Base-by-base conservation (phyloP, 2,113 vertebrate species). In the Chiloscyllium plagiosum region DNA sequence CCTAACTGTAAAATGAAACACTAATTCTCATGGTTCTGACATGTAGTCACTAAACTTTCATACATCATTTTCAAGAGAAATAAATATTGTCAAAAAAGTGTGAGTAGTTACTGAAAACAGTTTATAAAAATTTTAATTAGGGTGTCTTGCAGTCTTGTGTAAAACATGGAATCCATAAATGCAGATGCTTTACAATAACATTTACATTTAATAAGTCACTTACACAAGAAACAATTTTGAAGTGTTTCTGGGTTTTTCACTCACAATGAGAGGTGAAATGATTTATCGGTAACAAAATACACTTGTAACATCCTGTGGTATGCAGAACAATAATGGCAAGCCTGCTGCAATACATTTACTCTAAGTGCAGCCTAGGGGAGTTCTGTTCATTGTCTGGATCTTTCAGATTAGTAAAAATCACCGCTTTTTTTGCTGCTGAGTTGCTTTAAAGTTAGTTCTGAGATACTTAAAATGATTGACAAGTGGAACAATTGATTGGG, bases 401-500 rank as follows among this genome's bases (percentile, higher is more conserved):
- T 52, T 96, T 93, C 61, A 37, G 96, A 96, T 97, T 96, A 96
- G 96, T 96, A 96, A 47, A 22, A 90, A 96, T 96, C 97, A 96
- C 96, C 80, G 0, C 50, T 29, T 96, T 96, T 96, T 96, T 96
- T 95, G 95, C 96, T 96, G 50, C 80, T 96, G 96, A 95, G 96
- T n/a, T 65, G 96, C 96, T 96, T 97, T 96, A 86, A 90, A 96
- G 80, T 95, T 92, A 96, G 56, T 72, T 96, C 96, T 95, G 83
- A 96, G 96, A 96, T 65, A 37, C 26, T 78, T 56, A 29, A 87
- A 96, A 61, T 96, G 96, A 97, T n/a, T 96, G 97, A 92, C 96
- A 97, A 96, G 96, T 96, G 85, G 85, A 96, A 96, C 96, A 97
- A 96, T 95, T 96, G 97, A 97, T 96, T 97, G 96, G 96, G 90